phyloP scores from a whole-genome alignment of 2,113 vertebrate genomes.

The Ia io region DNA sequence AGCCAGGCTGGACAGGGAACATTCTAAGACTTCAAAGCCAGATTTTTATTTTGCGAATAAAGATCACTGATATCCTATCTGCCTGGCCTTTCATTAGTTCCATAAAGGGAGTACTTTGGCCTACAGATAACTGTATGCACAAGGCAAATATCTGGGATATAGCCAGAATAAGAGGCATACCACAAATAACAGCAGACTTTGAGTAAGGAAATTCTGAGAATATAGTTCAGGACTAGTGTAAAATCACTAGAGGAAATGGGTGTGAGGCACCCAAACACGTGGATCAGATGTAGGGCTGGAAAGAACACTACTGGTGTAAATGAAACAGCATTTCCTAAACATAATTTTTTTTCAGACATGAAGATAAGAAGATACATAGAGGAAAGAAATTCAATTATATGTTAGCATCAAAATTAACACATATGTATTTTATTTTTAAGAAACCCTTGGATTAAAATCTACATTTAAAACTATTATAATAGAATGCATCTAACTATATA shows the following conservation, averaged over 20 bases:
- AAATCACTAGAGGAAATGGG: neutral
- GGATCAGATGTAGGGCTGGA: neutral
- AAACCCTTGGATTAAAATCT: neutral
- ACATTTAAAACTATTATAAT: neutral
- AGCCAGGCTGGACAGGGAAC: neutral
- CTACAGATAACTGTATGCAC: neutral
- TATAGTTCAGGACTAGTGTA: neutral
- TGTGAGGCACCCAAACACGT: accelerated
- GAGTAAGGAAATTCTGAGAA: neutral
- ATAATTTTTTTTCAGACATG: neutral
- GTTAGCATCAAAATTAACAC: neutral
- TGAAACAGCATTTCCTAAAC: neutral
- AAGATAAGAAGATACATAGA: neutral
- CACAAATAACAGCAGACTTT: neutral
- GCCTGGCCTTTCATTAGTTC: neutral
- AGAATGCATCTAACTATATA: neutral
- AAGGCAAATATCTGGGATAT: neutral
- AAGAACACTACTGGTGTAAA: neutral
- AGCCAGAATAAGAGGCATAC: neutral
- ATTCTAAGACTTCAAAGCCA: neutral
- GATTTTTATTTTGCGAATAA: neutral
- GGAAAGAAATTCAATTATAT: conserved; percentile 28
- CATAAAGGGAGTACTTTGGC: neutral
- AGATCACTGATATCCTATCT: neutral
- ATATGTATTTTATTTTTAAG: neutral